Evolutionary conservation across 2,113 vertebrate genomes (phyloP), one percentile per base, ranked within the genome.

Genomic region (Eidolon helvum): DNA sequence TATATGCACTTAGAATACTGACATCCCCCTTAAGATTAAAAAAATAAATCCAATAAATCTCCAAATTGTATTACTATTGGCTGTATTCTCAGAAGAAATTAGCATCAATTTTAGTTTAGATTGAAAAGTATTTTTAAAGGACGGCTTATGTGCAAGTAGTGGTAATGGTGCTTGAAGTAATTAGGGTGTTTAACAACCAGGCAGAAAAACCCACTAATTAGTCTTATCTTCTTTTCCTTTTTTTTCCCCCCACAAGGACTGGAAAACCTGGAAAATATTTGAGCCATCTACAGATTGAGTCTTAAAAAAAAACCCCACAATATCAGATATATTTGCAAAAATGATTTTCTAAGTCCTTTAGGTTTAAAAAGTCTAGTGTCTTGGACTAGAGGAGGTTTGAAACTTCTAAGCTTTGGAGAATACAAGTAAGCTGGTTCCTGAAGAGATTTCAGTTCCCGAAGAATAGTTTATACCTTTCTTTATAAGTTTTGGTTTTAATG

Each of bases 31-130:
- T 97, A 91, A 88, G 87, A 96, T 95, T 96, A 83, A 55, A 97
- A 97, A 94, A 97, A 95, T 88, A 85, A 91, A 24, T 71, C 22
- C 82, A 65, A 48, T 83, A 18, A 12, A 26, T 97, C 95, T 98
- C 96, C 80, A 96, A 92, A 87, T 69, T 90, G 63, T 96, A 87
- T 97, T 96, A 95, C 92, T 90, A 97, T 87, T 95, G 77, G 93
- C 74, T 93, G 45, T 96, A 89, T 90, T 93, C 89, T 96, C 86
- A 43, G 69, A 90, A 93, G 87, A 97, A 97, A 95, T 95, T 96
- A 93, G 55, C 79, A 91, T 97, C 94, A 94, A 40, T 97, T 95
- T 96, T 96, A 65, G 66, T 97, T 96, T 69, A 74, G 69, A 90
- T 43, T 78, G 89, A 95, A 95, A 95, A 92, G 61, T 85, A 79